Percentiles rank a stretch among this genome's conserved stretches.
Conservation (phyloP, 2,888 invertebrate genomes). For the Matsumyia berberina region DNA sequence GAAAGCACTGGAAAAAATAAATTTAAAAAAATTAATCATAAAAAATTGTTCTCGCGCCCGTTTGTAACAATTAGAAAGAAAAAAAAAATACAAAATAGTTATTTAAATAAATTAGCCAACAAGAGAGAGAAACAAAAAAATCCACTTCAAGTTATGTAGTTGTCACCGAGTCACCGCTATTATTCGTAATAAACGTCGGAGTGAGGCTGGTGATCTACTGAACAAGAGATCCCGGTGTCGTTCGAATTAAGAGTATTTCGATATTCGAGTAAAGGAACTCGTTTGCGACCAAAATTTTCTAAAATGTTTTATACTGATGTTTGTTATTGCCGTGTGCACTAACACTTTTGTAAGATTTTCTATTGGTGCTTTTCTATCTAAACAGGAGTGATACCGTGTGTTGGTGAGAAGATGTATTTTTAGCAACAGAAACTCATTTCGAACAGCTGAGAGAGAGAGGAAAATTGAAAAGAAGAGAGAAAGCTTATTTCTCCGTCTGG, state of each 20-base stretch:
- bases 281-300: slow-evolving; percentile 64
- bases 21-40: slow-evolving; percentile 62
- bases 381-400: slow-evolving; percentile 20
- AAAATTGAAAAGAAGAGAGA: slow-evolving; percentile 25
- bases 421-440: slow-evolving; percentile 62
- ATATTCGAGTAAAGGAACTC: slow-evolving; percentile 79
- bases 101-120: slow-evolving; percentile 49
- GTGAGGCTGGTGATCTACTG: slow-evolving; percentile 85
- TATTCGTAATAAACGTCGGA: slow-evolving; percentile 85
- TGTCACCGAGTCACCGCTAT: slow-evolving; percentile 85
- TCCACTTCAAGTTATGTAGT: slow-evolving; percentile 82
- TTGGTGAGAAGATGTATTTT: slow-evolving; percentile 71
- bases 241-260: slow-evolving; percentile 85
- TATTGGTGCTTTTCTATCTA: slow-evolving; percentile 56
- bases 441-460: slow-evolving; percentile 67
- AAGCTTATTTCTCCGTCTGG: slow-evolving; percentile 67
- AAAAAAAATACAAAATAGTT: slow-evolving; percentile 9
- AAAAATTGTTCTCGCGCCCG: slow-evolving; percentile 78
- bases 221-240: slow-evolving; percentile 85
- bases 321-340: slow-evolving; percentile 49
- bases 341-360: slow-evolving; percentile 12
- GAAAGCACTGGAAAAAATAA: slow-evolving; percentile 66
- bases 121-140: slow-evolving; percentile 74
- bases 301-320: slow-evolving; percentile 62
- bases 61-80: slow-evolving; percentile 17